A percentile compares a stretch with the other conserved stretches of the same genome.
These are phyloP conservation scores for Lumbricus terrestris DNA, from an alignment of 2,888 invertebrate genomes.

Conservation along the genomic window DNA sequence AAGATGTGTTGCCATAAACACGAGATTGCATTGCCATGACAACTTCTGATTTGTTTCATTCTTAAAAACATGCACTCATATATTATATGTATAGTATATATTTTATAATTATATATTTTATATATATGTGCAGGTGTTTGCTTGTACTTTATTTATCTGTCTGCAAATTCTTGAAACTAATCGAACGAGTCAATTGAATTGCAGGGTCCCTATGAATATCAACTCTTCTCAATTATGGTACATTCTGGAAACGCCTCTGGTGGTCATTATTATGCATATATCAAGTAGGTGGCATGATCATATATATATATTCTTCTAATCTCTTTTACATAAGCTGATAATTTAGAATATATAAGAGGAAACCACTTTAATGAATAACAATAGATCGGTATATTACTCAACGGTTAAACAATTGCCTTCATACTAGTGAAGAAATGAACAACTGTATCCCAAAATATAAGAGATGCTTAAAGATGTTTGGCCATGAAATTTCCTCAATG, in stretches of 20 bases:
- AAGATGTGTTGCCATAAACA: background rate
- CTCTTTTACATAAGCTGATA: background rate
- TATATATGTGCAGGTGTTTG: background rate
- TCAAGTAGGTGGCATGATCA: constrained; percentile 67
- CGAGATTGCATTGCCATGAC: background rate
- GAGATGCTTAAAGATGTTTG: background rate
- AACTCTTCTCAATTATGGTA: constrained; percentile 86
- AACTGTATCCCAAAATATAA: background rate
- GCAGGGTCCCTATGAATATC: constrained; percentile 72
- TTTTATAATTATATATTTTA: no score
- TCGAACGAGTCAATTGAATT: constrained; percentile 25
- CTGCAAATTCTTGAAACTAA: background rate
- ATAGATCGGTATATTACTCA: no score
- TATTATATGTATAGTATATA: no score
- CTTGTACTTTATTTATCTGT: background rate
- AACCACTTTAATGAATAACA: no score
- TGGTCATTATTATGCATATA: constrained; percentile 88
- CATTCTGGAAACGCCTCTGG: constrained; percentile 87
- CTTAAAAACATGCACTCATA: no score
- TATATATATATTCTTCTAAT: no score
- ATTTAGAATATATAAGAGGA: no score
- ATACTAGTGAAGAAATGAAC: background rate
- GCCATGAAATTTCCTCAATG: background rate
- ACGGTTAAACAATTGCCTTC: background rate
- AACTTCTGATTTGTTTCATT: no score